Evolutionary conservation across 2,888 invertebrate species (phyloP), one percentile per base, ranked within the genome.

Genomic region (Macropis europaea): DNA sequence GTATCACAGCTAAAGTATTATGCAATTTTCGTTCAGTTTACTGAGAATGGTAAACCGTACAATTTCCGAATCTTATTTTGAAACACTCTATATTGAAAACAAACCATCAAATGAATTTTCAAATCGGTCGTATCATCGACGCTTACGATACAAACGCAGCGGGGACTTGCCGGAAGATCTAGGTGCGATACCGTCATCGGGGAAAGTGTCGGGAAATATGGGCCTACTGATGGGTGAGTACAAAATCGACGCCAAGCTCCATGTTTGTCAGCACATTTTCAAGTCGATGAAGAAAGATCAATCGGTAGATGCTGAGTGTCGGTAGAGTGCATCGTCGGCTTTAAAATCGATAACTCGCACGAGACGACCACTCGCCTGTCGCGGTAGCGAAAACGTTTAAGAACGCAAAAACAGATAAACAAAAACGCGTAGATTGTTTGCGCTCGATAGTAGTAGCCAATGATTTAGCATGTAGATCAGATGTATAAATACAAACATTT

Each of bases 151-250:
- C n/a, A n/a, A 94, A 83, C 90, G 93, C 74, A 94, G 94, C 61
- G 86, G 86, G 84, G 94, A 95, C 89, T 89, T 94, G 24, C 91
- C 94, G 67, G 95, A 95, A 80, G 94, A 94, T 84, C 93, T 93
- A 4, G 87, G 85, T 61, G 82, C 90, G 82, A 84, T 89, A 76
- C 79, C 82, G 77, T 53, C 86, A 82, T 76, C 88, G 15, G 90
- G 88, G 71, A 90, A 88, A 84, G 81, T 78, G 52, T 79, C 85
- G 24, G 83, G 82, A 68, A 87, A 86, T 74, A 85, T 92, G 87
- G 91, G 93, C 89, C 90, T 93, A 57, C 91, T 93, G 83, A 93
- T 94, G 86, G 94, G 94, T 88, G 54, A 84, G 83, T 80, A 66
- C 1, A 17, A 47, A 7, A 48, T 11, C 9, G 13, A 52, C n/a